phyloP scores from a whole-genome alignment of 2,888 invertebrate genomes.

The Desoria tigrina region DNA sequence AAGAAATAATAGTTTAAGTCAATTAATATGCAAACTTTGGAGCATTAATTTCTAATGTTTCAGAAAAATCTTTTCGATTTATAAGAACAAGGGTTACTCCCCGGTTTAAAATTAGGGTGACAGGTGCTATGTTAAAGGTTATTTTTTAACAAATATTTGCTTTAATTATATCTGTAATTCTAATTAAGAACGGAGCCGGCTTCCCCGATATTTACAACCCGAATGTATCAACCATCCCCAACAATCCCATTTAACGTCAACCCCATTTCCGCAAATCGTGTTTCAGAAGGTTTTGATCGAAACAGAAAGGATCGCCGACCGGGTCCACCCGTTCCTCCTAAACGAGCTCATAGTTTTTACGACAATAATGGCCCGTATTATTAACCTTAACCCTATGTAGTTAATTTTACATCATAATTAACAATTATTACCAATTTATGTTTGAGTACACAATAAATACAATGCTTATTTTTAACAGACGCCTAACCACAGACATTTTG shows the following conservation, averaged over 20 bases:
- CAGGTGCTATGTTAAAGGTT: no score
- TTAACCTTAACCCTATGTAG: neutral
- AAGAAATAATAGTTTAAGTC: no score
- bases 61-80: no score
- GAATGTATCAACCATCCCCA: constrained; percentile 26
- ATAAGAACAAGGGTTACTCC: no score
- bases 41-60: no score
- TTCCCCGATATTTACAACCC: constrained; percentile 35
- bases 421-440: neutral
- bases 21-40: no score
- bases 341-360: constrained; percentile 12
- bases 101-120: no score
- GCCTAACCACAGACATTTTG: no score
- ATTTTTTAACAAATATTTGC: no score
- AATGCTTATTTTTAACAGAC: no score
- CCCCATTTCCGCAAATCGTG: neutral
- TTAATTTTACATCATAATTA: neutral
- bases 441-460: constrained; percentile 1
- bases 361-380: neutral
- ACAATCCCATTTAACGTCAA: constrained; percentile 15
- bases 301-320: neutral
- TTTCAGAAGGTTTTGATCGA: neutral
- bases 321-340: constrained; percentile 7
- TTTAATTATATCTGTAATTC: no score
- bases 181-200: constrained; percentile 30